Base-by-base conservation (phyloP, 2,888 invertebrate species). In the Charanyca ferruginea region DNA sequence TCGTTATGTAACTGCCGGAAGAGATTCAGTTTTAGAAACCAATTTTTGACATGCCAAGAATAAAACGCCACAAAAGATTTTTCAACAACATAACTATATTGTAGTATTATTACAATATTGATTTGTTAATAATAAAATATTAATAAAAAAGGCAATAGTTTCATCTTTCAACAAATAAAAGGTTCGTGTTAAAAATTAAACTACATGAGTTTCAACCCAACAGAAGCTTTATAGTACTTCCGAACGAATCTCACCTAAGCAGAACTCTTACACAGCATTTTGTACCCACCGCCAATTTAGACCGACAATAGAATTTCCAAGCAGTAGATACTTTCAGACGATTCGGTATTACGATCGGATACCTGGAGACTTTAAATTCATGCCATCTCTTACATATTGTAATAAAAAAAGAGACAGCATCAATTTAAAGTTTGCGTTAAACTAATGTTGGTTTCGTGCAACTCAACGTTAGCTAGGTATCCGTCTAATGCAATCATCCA, bases 81-180 rank as follows among this genome's bases (percentile, higher is more conserved):
- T 28, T 18, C 22, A 57, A 25, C 13, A 71, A 77, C 41, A 52
- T 73, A 77, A n/a, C n/a, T n/a, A n/a, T n/a, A n/a, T n/a, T n/a
- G n/a, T n/a, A n/a, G n/a, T 73, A 77, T 0, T 57, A 18, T 25
- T 52, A 47, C 23, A 63, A 35, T 5, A 18, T 22, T 22, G 18
- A 20, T 23, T 42, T 35, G 25, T 69, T 72, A 62, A 51, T 28
- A 22, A 47, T 20, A 25, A 35, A 45, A 25, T 18, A n/a, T 42
- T n/a, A 41, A 4, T 22, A 32, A 32, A 47, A 60, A 32, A 32
- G 9, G 32, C 2, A 32, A 71, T 35, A 1, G 59, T 35, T 38
- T 45, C 0, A 52, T 45, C 6, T 41, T 9, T 20, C 6, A 72
- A 41, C 8, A 35, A 63, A 47, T 11, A 25, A 35, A 35, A 45